Evolutionary conservation across 2,113 vertebrate genomes (phyloP), one percentile per base, ranked within the genome.

Genomic region (Brachyhypopomus gauderio): DNA sequence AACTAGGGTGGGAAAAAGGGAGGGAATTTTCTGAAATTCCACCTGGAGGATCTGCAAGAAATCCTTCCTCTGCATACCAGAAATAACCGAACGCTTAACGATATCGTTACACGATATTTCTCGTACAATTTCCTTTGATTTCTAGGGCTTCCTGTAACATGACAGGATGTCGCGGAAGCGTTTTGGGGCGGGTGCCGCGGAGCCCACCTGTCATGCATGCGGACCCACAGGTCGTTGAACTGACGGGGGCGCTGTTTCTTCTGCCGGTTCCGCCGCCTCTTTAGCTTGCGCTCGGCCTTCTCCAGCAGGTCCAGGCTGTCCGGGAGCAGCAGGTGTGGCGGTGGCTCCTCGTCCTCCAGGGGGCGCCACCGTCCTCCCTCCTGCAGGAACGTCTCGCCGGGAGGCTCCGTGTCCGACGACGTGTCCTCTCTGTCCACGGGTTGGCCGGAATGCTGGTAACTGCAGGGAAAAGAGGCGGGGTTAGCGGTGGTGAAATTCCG

Each of bases 181-280:
- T 52, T 14, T 14, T 52, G 45, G 12, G 1, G 2, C 41, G 45
- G 45, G 9, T 52, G 45, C 45, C 9, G 12, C 14, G 45, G 7
- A 41, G 72, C 88, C 87, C 87, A 95, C 94, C 95, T 96, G 83
- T 95, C 93, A 84, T 95, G 93, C 48, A 96, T 90, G 72, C 91
- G 89, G 83, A 97, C 92, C 95, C 95, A 96, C 59, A 96, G 94
- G 84, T 96, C 93, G 0, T 93, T 96, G 77, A 97, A 96, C 85
- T 96, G 94, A 0, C 92, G 78, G 58, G 94, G 89, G 3, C 89
- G 81, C 83, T 93, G 92, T 52, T 93, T 95, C 87, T 92, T 91
- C 79, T 93, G 92, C 60, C 92, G 93, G 82, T 91, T 83, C 72
- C 90, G 91, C 82, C 84, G 85, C 83, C 93, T 96, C 88, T 94